Base-by-base conservation (phyloP, 1,140 invertebrate species). In the Megalopta genalis region DNA sequence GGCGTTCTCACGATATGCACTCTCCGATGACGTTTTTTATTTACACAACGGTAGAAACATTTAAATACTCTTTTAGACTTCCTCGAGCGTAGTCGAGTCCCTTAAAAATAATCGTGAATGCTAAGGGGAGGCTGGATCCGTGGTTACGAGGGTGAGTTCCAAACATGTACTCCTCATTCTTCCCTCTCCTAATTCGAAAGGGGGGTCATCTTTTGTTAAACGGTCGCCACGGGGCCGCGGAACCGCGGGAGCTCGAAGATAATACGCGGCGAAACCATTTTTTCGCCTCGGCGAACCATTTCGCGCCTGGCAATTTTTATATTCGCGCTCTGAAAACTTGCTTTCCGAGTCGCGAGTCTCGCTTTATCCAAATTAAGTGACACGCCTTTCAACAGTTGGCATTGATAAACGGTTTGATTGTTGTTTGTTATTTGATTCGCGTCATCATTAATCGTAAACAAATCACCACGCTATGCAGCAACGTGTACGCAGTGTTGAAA, bases 21-120 rank as follows among this genome's bases (percentile, higher is more conserved):
- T 16, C 81, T 77, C 39, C 74, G 71, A 86, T 62, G 23, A 32
- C 32, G 4, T 2, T 81, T n/a, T 63, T 77, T 90, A 90, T 89
- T 77, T 89, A 91, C 88, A 90, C 84, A 90, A 90, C 79, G 88
- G 90, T 89, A 89, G 83, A 90, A 90, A 90, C 85, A 89, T 86
- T 87, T 86, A 89, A 88, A 88, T 86, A 89, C 86, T 82, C 60
- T n/a, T 82, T 82, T 79, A 71, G 81, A 68, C 39, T 63, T 79
- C 73, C 57, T 71, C 80, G 86, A 6, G 49, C 32, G 32, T 85
- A 63, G 78, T 86, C 84, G 67, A 77, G 74, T 83, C 25, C n/a
- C 65, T 81, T 89, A 79, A 87, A 89, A 89, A 86, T 89, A 90
- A 87, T 82, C 52, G 82, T 79, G 46, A 88, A 89, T 67, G 59